A percentile compares a stretch with the other conserved stretches of the same genome.
These are phyloP conservation scores for Sprattus sprattus DNA, from an alignment of 2,113 vertebrate genomes.

Conservation along the genomic window DNA sequence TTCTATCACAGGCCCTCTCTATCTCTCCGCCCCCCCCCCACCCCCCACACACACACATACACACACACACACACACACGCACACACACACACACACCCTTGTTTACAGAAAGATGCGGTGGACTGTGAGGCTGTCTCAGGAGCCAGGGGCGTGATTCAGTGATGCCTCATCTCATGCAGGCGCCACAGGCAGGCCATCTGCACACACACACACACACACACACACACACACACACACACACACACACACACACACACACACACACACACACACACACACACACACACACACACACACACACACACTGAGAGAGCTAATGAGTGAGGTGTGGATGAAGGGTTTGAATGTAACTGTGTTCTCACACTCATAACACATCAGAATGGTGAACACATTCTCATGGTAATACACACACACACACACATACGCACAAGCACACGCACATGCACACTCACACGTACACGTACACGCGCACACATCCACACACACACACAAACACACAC, in stretches of 20 bases:
- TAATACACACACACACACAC: background rate
- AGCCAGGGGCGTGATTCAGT: too few relatives aligned
- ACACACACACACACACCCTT: too few relatives aligned
- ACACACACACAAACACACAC: background rate
- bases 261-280: background rate
- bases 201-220: background rate
- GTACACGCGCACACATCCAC: background rate
- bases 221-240: background rate
- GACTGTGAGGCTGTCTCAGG: too few relatives aligned
- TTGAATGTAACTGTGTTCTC: background rate
- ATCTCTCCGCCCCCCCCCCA: too few relatives aligned
- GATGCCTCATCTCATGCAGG: too few relatives aligned
- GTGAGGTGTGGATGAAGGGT: background rate
- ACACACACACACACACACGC: too few relatives aligned
- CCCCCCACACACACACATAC: too few relatives aligned
- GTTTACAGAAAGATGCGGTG: too few relatives aligned
- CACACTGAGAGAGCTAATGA: background rate
- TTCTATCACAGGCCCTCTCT: too few relatives aligned
- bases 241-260: slow-evolving; percentile 10
- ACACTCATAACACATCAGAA: too few relatives aligned
- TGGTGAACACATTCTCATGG: too few relatives aligned
- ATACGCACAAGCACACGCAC: background rate
- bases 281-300: background rate
- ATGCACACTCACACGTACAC: background rate
- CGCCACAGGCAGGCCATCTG: too few relatives aligned